phyloP scores from a whole-genome alignment of 2,888 invertebrate genomes.

The Prenolepis imparis region DNA sequence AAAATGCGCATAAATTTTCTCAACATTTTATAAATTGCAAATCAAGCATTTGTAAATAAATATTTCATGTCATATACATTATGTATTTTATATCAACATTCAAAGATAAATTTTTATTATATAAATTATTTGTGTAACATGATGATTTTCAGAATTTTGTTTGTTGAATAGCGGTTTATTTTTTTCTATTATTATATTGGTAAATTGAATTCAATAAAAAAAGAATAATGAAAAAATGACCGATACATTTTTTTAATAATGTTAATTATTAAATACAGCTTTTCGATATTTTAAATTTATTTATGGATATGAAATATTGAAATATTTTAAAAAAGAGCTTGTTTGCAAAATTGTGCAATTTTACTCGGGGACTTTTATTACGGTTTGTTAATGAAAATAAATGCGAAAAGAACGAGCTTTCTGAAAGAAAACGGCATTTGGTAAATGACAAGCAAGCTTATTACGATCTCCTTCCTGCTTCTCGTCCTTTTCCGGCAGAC shows the following conservation, averaged over 20 bases:
- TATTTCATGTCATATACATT: neutral
- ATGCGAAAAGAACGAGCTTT: neutral
- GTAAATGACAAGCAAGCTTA: constrained; percentile 47
- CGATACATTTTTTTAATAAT: neutral
- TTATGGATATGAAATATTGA: neutral
- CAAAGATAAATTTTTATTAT: neutral
- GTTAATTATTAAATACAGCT: neutral
- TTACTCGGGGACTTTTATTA: constrained; percentile 10
- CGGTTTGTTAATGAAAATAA: constrained; percentile 41
- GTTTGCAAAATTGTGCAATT: constrained; percentile 10
- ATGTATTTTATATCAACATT: neutral
- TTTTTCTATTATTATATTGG: neutral
- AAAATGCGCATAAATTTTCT: neutral
- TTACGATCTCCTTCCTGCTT: constrained; percentile 26
- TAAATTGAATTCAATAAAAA: neutral
- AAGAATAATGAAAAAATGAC: neutral
- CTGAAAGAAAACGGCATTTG: constrained; percentile 32
- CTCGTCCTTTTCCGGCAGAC: constrained; percentile 24
- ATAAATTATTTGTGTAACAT: neutral
- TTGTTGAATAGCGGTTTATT: neutral
- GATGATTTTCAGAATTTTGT: neutral
- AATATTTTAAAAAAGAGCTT: neutral
- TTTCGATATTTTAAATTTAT: constrained; percentile 1
- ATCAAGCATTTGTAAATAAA: neutral
- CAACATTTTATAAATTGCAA: neutral